Evolutionary conservation across 2,113 vertebrate species (phyloP).

Genomic region (Corythaeola cristata): DNA sequence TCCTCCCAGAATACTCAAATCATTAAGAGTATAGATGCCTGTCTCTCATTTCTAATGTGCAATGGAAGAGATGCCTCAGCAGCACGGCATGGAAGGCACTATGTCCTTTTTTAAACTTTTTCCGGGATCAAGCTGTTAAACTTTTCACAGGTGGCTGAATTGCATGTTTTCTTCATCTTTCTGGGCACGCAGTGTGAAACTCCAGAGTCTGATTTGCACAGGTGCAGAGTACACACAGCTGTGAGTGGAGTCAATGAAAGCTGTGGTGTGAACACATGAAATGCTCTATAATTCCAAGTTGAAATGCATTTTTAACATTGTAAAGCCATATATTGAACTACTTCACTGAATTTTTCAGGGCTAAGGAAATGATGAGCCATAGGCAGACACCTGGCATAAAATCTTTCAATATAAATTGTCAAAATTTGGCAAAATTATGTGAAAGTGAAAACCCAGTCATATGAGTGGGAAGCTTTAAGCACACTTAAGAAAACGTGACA

Average conservation of each 20-base stretch:
- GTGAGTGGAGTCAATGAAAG: constrained; percentile 32
- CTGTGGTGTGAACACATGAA: not conserved
- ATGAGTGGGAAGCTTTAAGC: not conserved
- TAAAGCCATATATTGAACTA: not conserved
- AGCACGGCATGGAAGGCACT: not conserved
- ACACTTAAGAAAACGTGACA: not conserved
- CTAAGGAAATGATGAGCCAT: not conserved
- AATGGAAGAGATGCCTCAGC: not conserved
- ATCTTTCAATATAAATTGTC: not conserved
- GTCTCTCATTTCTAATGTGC: not conserved
- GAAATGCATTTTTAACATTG: not conserved
- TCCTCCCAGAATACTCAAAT: not conserved
- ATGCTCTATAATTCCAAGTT: not conserved
- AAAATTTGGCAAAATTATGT: not conserved
- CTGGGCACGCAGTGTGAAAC: not conserved
- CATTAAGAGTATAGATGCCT: not conserved
- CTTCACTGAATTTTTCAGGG: not conserved
- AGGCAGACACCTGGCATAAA: not conserved
- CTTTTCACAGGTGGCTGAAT: constrained; percentile 29
- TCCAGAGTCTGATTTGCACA: constrained; percentile 44
- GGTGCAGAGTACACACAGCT: constrained; percentile 53
- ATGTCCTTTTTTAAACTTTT: not conserved
- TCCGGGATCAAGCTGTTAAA: not conserved
- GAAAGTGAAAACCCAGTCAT: not conserved
- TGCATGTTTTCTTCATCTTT: not conserved